Evolutionary conservation across 2,113 vertebrate genomes (phyloP), one percentile per base, ranked within the genome.

Genomic region (Siniperca chuatsi): DNA sequence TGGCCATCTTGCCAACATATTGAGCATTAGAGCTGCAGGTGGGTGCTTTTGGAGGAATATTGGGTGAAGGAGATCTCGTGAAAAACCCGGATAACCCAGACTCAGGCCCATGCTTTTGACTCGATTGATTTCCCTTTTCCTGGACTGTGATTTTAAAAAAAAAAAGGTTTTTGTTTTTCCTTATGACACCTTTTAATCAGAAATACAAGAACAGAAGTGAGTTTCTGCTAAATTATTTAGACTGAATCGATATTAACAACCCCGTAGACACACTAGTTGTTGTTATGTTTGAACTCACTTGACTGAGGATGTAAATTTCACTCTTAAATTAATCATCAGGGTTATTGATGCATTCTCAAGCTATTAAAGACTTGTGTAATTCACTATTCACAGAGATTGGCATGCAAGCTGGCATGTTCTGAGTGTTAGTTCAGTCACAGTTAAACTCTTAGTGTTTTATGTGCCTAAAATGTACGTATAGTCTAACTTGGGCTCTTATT

Each of bases 1-100:
- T 42, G 75, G 57, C 52, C 55, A 55, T 82, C 77, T 70, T 75
- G 18, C n/a, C 55, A 66, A 55, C 60, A 8, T 46, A 74, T 67
- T 44, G 62, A 85, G 52, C 8, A 1, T 70, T 35, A 0, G 48
- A 82, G 78, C 76, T 71, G 81, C 62, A 78, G 75, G 78, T 90
- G 69, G 72, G 58, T 9, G 42, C 71, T 78, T 68, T 61, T 60
- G 48, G 71, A 67, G 15, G 25, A 72, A 44, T 15, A 16, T 79
- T 50, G 57, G 15, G 5, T 64, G n/a, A 78, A 69, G 72, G 25
- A 6, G 79, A 90, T 81, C 23, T 86, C 10, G 20, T 44, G 46
- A 48, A 73, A 73, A 75, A 82, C 65, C 75, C 0, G 3, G 4
- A 54, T 64, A 58, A 77, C 75, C 29, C 60, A 23, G 9, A 66